Conservation (phyloP, 2,113 vertebrate genomes). For the Spea bombifrons region DNA sequence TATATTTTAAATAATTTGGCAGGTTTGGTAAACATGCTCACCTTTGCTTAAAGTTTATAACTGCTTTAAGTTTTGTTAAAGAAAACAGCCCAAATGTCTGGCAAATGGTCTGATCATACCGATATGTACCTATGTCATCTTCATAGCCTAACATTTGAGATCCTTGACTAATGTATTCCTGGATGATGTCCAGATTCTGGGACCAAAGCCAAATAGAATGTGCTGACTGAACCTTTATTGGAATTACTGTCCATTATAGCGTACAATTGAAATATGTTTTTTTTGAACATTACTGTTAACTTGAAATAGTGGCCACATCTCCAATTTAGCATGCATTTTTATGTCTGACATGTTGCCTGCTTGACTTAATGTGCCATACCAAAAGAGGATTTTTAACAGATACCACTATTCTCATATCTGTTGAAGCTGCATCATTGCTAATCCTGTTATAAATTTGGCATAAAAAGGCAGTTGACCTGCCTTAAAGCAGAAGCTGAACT, state of each 20-base stretch:
- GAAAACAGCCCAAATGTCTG: slow-evolving; percentile 14
- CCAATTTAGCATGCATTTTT: background rate
- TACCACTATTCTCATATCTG: background rate
- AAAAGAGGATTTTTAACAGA: background rate
- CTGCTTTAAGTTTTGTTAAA: slow-evolving; percentile 8
- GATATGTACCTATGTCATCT: slow-evolving; percentile 31
- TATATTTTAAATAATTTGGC: too few relatives aligned
- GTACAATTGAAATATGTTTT: slow-evolving; percentile 31
- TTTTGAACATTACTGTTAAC: slow-evolving; percentile 18
- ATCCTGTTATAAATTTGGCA: background rate
- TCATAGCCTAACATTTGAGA: slow-evolving; percentile 13
- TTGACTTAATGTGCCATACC: background rate
- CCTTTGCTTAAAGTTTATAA: background rate
- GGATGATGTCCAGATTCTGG: slow-evolving; percentile 30
- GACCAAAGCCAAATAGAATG: slow-evolving; percentile 33
- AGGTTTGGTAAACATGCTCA: too few relatives aligned
- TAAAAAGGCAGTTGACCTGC: too few relatives aligned
- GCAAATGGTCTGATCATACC: slow-evolving; percentile 15
- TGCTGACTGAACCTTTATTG: slow-evolving; percentile 24
- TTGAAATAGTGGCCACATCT: slow-evolving; percentile 6
- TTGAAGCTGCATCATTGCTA: background rate
- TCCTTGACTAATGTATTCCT: slow-evolving; percentile 32
- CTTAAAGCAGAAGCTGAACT: too few relatives aligned
- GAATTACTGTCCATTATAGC: slow-evolving; percentile 17
- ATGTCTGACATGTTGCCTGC: background rate